A percentile compares a stretch with the other conserved stretches of the same genome.
Conservation (phyloP, 2,113 vertebrate genomes). For the Pomatostomus ruficeps region DNA sequence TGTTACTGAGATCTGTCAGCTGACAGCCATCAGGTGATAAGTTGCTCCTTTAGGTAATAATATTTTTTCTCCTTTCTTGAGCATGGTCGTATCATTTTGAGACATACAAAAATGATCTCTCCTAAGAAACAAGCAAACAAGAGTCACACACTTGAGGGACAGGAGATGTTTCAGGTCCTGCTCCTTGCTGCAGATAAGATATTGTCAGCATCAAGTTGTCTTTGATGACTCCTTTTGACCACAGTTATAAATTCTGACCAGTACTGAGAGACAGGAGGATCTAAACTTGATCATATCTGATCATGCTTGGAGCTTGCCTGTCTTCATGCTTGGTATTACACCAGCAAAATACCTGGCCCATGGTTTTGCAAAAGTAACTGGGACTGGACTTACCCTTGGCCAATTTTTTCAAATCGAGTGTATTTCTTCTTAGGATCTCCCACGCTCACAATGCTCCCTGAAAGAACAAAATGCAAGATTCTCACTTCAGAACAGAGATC, state of each 20-base stretch:
- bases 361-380: neutral
- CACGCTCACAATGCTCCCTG: slow-evolving; percentile 97
- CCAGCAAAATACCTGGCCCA: neutral
- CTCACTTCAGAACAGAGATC: neutral
- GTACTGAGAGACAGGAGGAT: neutral
- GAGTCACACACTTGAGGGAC: neutral
- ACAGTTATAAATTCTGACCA: neutral
- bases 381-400: slow-evolving; percentile 87
- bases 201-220: neutral
- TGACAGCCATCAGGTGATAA: neutral
- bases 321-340: neutral
- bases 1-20: neutral
- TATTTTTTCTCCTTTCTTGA: neutral
- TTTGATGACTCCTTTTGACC: neutral
- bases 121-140: neutral
- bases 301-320: neutral
- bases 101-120: neutral
- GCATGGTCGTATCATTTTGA: rapidly evolving
- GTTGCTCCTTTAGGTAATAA: neutral
- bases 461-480: neutral
- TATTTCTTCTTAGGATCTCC: slow-evolving; percentile 99
- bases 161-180: neutral
- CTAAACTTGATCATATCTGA: neutral
- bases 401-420: slow-evolving; percentile 97
- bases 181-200: neutral